phyloP scores from a whole-genome alignment of 2,888 invertebrate genomes.

The Stegana nigrithorax region DNA sequence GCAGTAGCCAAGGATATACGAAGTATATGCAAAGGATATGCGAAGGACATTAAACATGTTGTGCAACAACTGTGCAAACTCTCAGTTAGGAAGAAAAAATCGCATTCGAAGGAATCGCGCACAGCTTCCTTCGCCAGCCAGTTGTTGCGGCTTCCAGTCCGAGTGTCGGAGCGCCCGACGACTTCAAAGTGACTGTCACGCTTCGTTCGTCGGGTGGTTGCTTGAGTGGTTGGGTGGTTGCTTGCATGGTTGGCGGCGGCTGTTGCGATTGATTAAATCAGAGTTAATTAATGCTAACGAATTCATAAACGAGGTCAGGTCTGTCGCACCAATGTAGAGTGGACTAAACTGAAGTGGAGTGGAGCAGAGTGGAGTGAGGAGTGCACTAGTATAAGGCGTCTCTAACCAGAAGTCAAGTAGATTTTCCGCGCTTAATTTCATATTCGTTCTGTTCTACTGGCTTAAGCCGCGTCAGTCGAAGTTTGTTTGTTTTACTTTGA shows the following conservation, averaged over 20 bases:
- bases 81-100: too few relatives aligned
- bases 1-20: background rate
- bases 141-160: background rate
- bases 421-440: conserved; percentile 7
- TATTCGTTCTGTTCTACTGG: too few relatives aligned
- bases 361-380: too few relatives aligned
- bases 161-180: conserved; percentile 11
- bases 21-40: background rate
- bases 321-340: conserved; percentile 48
- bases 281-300: conserved; percentile 65
- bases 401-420: background rate
- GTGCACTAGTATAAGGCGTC: too few relatives aligned
- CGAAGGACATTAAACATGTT: background rate
- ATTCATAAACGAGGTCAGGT: conserved; percentile 60
- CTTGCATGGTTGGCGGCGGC: conserved; percentile 25
- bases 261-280: conserved; percentile 64
- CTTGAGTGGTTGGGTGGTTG: too few relatives aligned
- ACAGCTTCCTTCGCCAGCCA: background rate
- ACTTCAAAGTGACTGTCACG: conserved; percentile 40
- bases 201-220: background rate
- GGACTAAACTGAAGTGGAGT: too few relatives aligned
- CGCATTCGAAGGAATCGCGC: too few relatives aligned
- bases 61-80: conserved; percentile 3
- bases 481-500: conserved; percentile 40
- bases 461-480: too few relatives aligned